Conservation (phyloP, 2,888 invertebrate species). For the Diarsia mendica region DNA sequence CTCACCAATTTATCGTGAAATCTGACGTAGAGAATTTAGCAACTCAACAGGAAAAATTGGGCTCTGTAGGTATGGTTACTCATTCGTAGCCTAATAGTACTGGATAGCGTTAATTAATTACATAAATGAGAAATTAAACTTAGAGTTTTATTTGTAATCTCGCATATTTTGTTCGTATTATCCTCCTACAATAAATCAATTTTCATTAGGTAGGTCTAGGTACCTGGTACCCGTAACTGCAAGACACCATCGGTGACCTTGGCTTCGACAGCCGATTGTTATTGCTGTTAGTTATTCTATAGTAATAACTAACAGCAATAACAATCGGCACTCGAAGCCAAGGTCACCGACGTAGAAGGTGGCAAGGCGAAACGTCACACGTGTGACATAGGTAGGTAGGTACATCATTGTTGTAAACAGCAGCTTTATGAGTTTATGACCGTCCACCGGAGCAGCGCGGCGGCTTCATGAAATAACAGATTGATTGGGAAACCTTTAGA, state of each 20-base stretch:
- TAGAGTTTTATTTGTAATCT: not conserved
- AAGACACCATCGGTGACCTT: too few species aligned
- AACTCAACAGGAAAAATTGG: not conserved
- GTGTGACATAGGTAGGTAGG: not conserved
- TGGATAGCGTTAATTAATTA: conserved; percentile 8
- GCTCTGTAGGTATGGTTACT: not conserved
- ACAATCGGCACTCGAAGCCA: conserved; percentile 19
- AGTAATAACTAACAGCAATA: conserved; percentile 22
- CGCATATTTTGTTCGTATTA: not conserved
- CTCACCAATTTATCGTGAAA: conserved; percentile 21
- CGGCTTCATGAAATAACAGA: not conserved
- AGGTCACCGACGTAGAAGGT: conserved; percentile 7
- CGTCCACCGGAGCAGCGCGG: not conserved
- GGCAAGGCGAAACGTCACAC: conserved; percentile 6
- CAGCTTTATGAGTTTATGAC: not conserved
- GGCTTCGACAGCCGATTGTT: too few species aligned
- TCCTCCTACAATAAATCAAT: not conserved
- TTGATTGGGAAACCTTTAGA: conserved; percentile 3
- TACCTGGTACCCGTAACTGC: not conserved
- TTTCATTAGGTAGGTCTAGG: not conserved
- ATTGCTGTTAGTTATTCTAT: too few species aligned
- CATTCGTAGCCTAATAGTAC: not conserved
- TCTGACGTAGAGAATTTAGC: conserved; percentile 3
- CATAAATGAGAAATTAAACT: not conserved
- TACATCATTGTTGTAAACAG: not conserved